phyloP scores from a whole-genome alignment of 1,140 invertebrate species.

The Anagrus nilaparvatae region DNA sequence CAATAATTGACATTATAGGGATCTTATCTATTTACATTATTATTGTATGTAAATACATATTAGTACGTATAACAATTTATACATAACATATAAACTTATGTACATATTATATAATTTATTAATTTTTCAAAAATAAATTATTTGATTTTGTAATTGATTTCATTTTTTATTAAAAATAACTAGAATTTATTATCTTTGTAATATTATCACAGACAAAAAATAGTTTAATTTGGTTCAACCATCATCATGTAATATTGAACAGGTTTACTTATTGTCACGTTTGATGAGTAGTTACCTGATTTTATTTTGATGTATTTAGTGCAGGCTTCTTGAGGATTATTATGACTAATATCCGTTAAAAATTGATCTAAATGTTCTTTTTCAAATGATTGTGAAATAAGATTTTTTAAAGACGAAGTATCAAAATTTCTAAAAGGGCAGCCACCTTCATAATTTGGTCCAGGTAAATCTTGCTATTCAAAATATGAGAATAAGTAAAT shows the following conservation, averaged over 20 bases:
- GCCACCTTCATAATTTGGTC: conserved; percentile 46
- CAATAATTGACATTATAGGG: no score
- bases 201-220: no score
- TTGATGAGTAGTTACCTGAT: conserved; percentile 15
- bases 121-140: neutral
- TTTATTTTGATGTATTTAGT: conserved; percentile 24
- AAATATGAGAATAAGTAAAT: conserved; percentile 15
- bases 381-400: conserved; percentile 32
- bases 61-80: neutral
- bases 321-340: conserved; percentile 26
- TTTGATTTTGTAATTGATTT: no score
- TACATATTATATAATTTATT: conserved; percentile 4
- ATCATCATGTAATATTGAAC: conserved; percentile 31
- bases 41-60: no score
- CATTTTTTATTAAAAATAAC: no score
- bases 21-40: no score
- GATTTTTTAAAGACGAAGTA: conserved; percentile 33
- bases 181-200: no score
- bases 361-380: conserved; percentile 20
- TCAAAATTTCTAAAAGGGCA: conserved; percentile 53
- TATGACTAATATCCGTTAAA: conserved; percentile 14
- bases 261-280: conserved; percentile 26
- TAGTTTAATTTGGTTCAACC: conserved; percentile 16
- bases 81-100: neutral
- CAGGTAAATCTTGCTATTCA: conserved; percentile 30